Base-by-base conservation (phyloP, 2,888 invertebrate species). In the Diaphora mendica region DNA sequence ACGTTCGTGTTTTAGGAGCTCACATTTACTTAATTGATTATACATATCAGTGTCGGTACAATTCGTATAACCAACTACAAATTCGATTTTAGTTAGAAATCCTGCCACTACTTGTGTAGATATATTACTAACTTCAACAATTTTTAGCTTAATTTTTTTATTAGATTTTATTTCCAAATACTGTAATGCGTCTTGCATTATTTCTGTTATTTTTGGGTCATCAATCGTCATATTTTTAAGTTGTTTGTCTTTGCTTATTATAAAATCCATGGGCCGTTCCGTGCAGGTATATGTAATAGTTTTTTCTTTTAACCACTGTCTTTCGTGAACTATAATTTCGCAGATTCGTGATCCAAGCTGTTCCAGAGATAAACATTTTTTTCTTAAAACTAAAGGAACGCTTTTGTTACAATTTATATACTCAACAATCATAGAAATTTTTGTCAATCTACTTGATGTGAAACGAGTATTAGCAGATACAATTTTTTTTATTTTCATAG, bases 101-200 rank as follows among this genome's bases (percentile, higher is more conserved):
- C 97, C 97, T 68, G 96, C 91, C 9, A 97, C 96, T 20, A 96
- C 87, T 90, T 96, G 95, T 35, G 89, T 88, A 0, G 93, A 89
- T 20, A 96, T 96, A 2, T 94, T 92, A 70, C 91, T 89, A 11
- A 97, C 86, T 72, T 93, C 86, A 0, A 93, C 86, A 30, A 96
- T 79, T 80, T 90, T 90, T 78, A 91, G 91, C 86, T 91, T 93
- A 74, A 89, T 89, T 71, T 89, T 88, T 73, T 79, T 88, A 72
- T 89, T 88, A 11, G 94, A 94, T 79, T 91, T 87, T 0, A 86
- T 72, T 84, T 96, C 95, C 72, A 96, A 90, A 77, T 91, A 86
- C 64, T 88, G 87, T 72, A 96, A 81, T n/a, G 93, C 91, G 82
- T 93, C 91, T 78, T 91, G 87, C 33, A 90, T 82, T 79, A 95